Base-by-base conservation (phyloP, 1,140 invertebrate species). In the Potamilus streckersoni region DNA sequence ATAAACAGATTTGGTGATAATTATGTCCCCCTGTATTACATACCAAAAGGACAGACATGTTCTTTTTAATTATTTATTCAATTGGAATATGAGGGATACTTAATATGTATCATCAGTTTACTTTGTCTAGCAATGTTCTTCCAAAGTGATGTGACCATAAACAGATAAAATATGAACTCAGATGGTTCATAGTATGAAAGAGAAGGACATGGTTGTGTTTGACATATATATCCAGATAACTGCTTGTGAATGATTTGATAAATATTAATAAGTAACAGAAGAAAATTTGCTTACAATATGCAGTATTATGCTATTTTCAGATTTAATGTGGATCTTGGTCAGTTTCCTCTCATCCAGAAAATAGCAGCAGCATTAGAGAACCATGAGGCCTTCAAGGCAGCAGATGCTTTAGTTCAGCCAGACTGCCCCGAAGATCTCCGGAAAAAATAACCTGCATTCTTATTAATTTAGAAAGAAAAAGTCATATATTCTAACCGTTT, bases 281-380 rank as follows among this genome's bases (percentile, higher is more conserved):
- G 17, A 27, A 64, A 68, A 13, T 60, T 31, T 38, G 23, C 19
- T 38, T 62, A n/a, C 14, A 23, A 5, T 55, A 66, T 69, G 27
- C 59, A 67, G 20, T 69, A 79, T 56, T 71, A 63, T 56, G 49
- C 60, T 70, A 38, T 76, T 81, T 79, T 64, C 79, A 95, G 95
- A 90, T 98, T 97, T 91, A 94, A 96, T 82, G 96, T 98, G 0
- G 96, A 98, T 87, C 91, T 98, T 84, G 92, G 94, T 79, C 93
- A 94, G 1, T 99, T 96, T 89, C 97, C 97, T 19, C 96, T 27
- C 19, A 57, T 71, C 27, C 61, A 57, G 20, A 63, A 65, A 38
- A 77, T 77, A 13, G 58, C 69, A 17, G 55, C 55, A n/a, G 58
- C 69, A 4, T 61, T 64, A 23, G 62, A 63, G 31, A 64, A 77